Evolutionary conservation across 2,888 invertebrate species (phyloP).

Genomic region (Coleophora deauratella): DNA sequence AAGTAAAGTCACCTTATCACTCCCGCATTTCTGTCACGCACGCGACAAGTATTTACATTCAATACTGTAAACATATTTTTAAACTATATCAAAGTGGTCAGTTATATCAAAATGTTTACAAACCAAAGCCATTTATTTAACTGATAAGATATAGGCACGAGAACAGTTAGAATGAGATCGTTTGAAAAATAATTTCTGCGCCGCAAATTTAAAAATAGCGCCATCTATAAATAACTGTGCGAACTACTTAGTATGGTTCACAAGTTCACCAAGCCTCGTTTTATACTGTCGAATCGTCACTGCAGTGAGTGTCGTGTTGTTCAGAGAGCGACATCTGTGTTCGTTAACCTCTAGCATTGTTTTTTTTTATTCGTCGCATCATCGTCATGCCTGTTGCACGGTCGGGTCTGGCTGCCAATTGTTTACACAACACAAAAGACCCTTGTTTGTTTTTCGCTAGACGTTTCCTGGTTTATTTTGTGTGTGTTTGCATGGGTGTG

Average conservation of each 20-base stretch:
- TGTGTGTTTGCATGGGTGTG: constrained; percentile 55
- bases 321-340: constrained; percentile 40
- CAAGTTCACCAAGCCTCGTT: constrained; percentile 3
- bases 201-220: constrained; percentile 20
- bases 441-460: constrained; percentile 75
- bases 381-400: constrained; percentile 73
- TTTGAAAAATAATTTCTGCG: neutral
- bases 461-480: constrained; percentile 75
- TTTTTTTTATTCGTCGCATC: constrained; percentile 50
- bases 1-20: no score
- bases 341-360: constrained; percentile 47
- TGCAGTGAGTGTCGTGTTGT: neutral
- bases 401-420: constrained; percentile 55
- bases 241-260: constrained; percentile 19
- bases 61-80: constrained; percentile 1
- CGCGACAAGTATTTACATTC: neutral
- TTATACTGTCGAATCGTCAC: no score
- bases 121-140: neutral
- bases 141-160: constrained; percentile 9
- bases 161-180: constrained; percentile 4
- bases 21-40: no score
- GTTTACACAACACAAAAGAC: constrained; percentile 74
- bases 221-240: constrained; percentile 32
- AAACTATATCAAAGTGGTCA: constrained; percentile 4
- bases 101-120: neutral